phyloP scores from a whole-genome alignment of 2,113 vertebrate species.

The Peromyscus maniculatus region DNA sequence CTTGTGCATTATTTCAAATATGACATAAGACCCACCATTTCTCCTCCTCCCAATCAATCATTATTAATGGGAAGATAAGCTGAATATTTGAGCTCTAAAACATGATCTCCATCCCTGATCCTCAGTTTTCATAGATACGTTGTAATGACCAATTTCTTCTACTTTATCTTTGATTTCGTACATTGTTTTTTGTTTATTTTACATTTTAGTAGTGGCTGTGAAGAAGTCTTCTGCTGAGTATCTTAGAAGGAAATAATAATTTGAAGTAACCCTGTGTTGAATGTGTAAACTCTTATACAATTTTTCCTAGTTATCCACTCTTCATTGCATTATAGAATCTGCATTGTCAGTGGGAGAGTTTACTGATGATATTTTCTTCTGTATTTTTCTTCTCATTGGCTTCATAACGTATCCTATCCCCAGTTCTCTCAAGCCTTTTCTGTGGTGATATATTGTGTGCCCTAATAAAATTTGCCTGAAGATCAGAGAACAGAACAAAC shows the following conservation, averaged over 20 bases:
- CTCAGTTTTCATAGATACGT: neutral
- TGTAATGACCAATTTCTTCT: neutral
- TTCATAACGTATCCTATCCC: neutral
- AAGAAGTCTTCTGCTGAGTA: neutral
- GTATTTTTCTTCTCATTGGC: neutral
- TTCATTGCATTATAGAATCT: neutral
- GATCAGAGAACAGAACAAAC: too few species aligned
- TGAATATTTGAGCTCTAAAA: neutral
- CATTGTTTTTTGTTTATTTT: neutral
- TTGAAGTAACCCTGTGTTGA: neutral
- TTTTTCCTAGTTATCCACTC: neutral
- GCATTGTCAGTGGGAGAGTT: neutral
- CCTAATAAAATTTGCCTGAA: too few species aligned
- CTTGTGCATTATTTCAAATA: neutral
- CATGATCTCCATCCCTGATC: neutral
- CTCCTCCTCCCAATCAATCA: neutral
- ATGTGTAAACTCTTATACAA: neutral
- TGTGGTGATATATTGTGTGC: too few species aligned
- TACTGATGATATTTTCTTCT: neutral
- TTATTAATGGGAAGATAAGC: neutral
- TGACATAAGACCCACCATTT: fast-evolving
- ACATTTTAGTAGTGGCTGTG: too few species aligned
- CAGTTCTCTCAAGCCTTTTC: neutral
- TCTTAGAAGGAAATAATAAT: neutral
- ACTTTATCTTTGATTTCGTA: neutral